Evolutionary conservation across 2,888 invertebrate genomes (phyloP).

Genomic region (Aplocera efformata): DNA sequence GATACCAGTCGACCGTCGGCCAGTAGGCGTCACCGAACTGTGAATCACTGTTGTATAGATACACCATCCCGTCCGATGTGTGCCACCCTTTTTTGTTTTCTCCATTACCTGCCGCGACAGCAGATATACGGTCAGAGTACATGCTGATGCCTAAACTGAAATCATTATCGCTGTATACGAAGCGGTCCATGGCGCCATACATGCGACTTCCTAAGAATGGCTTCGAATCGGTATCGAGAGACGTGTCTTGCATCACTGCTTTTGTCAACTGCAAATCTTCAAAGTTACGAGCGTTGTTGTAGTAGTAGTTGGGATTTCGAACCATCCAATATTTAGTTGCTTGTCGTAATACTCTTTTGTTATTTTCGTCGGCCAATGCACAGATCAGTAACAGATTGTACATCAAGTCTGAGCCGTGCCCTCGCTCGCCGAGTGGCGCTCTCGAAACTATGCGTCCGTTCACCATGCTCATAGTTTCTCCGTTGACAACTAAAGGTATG

Average conservation of each 20-base stretch:
- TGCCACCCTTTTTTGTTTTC: slow-evolving; percentile 5
- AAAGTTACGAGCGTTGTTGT: not conserved
- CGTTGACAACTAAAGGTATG: not conserved
- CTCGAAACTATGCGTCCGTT: not conserved
- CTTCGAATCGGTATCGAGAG: not conserved
- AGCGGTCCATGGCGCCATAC: slow-evolving; percentile 1
- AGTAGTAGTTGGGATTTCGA: not conserved
- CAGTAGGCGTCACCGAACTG: not conserved
- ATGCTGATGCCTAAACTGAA: not conserved
- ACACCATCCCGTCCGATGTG: not conserved
- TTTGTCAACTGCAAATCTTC: not conserved
- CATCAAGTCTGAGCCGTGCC: not conserved
- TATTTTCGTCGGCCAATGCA: not conserved
- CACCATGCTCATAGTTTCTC: not conserved
- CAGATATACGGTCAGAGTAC: not conserved
- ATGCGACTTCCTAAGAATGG: slow-evolving; percentile 3
- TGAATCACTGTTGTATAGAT: not conserved
- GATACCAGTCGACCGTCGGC: slow-evolving; percentile 1
- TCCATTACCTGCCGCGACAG: not conserved
- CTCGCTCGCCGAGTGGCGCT: not conserved
- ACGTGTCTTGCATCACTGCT: not conserved
- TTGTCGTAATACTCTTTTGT: not conserved
- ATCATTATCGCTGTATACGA: not conserved
- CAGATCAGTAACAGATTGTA: not conserved
- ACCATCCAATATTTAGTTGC: slow-evolving; percentile 2